Evolutionary conservation across 2,888 invertebrate species (phyloP).

Genomic region (Camponotus fellah): DNA sequence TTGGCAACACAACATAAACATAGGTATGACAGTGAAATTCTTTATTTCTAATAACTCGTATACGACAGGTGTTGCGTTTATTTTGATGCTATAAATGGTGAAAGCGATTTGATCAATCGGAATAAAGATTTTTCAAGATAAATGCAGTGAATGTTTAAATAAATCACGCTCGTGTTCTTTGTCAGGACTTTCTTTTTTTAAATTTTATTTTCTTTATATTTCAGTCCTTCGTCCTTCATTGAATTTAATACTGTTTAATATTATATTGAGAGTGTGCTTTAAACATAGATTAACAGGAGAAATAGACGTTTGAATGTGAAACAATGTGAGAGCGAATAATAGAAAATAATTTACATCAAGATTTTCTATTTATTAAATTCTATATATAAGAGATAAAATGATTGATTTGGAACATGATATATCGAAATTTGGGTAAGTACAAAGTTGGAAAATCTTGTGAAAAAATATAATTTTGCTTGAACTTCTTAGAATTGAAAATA

Average conservation of each 20-base stretch:
- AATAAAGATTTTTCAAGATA: too few species aligned
- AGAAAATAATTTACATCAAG: conserved; percentile 7
- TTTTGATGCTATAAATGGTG: too few species aligned
- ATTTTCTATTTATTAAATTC: conserved; percentile 1
- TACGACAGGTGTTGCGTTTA: too few species aligned
- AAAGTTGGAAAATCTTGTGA: conserved; percentile 63
- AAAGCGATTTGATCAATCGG: too few species aligned
- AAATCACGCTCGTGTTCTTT: too few species aligned
- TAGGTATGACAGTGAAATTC: too few species aligned
- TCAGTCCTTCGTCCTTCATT: too few species aligned
- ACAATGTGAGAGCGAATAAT: conserved; percentile 9
- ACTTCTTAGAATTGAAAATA: background rate
- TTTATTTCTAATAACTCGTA: too few species aligned
- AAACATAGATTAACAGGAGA: background rate
- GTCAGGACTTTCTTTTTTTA: too few species aligned
- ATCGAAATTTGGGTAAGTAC: conserved; percentile 67
- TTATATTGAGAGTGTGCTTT: background rate
- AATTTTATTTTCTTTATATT: too few species aligned
- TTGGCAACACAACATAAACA: background rate
- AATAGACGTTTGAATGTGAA: background rate
- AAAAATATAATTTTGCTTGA: background rate
- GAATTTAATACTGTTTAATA: too few species aligned
- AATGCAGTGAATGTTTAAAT: too few species aligned
- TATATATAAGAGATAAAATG: conserved; percentile 58
- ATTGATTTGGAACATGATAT: conserved; percentile 58